A percentile compares a stretch with the other conserved stretches of the same genome.
phyloP scores from a whole-genome alignment of 1,140 invertebrate species.

The Drosophila nikananu region DNA sequence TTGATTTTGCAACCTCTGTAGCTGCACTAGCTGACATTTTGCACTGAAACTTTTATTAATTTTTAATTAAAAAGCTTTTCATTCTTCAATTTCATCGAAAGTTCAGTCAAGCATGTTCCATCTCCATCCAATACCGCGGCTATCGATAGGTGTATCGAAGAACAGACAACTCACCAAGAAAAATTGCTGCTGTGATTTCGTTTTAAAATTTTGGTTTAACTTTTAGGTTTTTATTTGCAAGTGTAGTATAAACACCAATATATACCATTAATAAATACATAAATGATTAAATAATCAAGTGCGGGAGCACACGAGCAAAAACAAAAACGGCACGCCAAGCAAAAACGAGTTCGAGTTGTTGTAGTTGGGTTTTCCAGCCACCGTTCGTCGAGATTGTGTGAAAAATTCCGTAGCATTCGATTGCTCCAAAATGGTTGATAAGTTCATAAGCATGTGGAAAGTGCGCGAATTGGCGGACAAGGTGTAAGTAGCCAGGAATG shows the following conservation, averaged over 20 bases:
- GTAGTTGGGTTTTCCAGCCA: slow-evolving; percentile 55
- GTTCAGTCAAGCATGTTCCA: slow-evolving; percentile 14
- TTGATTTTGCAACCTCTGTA: too few relatives aligned
- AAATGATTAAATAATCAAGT: background rate
- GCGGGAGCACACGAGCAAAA: slow-evolving; percentile 3
- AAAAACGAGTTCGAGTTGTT: slow-evolving; percentile 61
- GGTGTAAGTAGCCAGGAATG: slow-evolving; percentile 91
- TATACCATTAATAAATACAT: background rate
- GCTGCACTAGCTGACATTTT: too few relatives aligned
- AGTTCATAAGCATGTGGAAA: slow-evolving; percentile 96
- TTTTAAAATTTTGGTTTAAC: slow-evolving; percentile 76
- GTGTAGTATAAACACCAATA: background rate
- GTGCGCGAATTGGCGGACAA: slow-evolving; percentile 97
- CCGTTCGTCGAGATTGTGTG: slow-evolving; percentile 72
- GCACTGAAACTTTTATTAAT: background rate
- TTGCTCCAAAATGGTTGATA: slow-evolving; percentile 86
- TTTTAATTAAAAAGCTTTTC: background rate
- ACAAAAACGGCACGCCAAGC: slow-evolving; percentile 31
- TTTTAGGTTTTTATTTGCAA: slow-evolving; percentile 69
- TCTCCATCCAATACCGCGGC: background rate
- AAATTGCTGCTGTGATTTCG: slow-evolving; percentile 68
- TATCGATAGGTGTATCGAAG: slow-evolving; percentile 5
- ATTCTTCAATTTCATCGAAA: background rate
- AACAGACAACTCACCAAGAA: slow-evolving; percentile 71
- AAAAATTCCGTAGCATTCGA: slow-evolving; percentile 74